Evolutionary conservation across 37 sponge, comb jelly and placozoan genomes (phyloP).

Genomic region (Bolinopsis microptera): DNA sequence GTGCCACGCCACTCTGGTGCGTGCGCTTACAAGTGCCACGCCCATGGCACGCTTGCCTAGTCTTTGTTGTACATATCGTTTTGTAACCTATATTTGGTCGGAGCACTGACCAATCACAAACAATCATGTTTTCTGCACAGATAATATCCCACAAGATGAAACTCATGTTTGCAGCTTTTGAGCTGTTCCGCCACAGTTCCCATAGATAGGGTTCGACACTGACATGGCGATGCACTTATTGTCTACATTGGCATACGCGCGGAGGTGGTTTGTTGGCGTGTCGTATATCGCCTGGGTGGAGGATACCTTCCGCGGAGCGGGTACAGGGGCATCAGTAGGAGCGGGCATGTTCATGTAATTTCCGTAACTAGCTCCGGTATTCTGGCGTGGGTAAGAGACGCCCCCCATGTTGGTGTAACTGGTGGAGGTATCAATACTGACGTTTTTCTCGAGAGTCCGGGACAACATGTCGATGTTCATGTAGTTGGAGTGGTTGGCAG

Average conservation of each 20-base stretch:
- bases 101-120: background rate
- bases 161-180: constrained; percentile 59
- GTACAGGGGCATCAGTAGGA: background rate
- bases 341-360: constrained; percentile 41
- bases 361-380: background rate
- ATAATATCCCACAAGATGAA: background rate
- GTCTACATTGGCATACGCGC: background rate
- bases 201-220: constrained; percentile 54
- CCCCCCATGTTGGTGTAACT: background rate
- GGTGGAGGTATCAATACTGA: background rate
- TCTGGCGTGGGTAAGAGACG: background rate
- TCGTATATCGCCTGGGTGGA: constrained; percentile 36
- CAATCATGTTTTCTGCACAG: background rate
- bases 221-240: background rate
- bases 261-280: constrained; percentile 42
- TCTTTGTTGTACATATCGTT: no score
- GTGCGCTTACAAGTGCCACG: background rate
- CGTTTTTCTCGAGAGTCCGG: background rate
- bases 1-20: background rate
- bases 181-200: background rate
- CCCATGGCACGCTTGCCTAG: background rate
- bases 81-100: background rate
- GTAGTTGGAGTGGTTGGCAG: background rate
- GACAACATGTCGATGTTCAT: constrained; percentile 10
- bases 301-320: background rate